phyloP scores from a whole-genome alignment of 2,888 invertebrate species.

The Agrypnus murinus region DNA sequence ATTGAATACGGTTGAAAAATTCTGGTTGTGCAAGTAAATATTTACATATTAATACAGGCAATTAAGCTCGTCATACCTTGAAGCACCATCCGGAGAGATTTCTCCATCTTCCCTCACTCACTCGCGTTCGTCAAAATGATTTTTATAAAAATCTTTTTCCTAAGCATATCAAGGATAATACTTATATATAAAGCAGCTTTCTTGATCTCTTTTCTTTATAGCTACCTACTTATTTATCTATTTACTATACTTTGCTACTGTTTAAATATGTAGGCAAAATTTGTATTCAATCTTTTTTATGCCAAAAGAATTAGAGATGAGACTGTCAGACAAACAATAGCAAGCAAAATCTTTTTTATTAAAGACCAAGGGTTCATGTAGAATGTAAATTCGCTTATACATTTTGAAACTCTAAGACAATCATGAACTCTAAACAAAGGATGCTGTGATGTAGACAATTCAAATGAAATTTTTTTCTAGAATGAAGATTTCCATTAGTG shows the following conservation, averaged over 20 bases:
- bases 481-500: too few relatives aligned
- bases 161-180: neutral
- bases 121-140: neutral
- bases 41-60: conserved; percentile 27
- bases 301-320: neutral
- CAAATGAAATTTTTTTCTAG: too few relatives aligned
- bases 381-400: neutral
- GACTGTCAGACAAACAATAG: neutral
- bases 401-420: neutral
- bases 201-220: conserved; percentile 1
- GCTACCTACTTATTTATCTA: too few relatives aligned
- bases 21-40: conserved; percentile 35
- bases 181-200: neutral
- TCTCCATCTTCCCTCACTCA: too few relatives aligned
- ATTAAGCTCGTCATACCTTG: conserved; percentile 5
- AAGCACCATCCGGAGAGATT: neutral
- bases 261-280: conserved; percentile 14
- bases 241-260: neutral
- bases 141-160: neutral
- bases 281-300: neutral
- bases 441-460: too few relatives aligned
- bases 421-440: neutral
- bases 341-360: neutral
- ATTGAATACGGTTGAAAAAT: conserved; percentile 32
- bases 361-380: neutral